Evolutionary conservation across 2,888 invertebrate species (phyloP), one percentile per base, ranked within the genome.

Genomic region (Drepanosiphum platanoidis): DNA sequence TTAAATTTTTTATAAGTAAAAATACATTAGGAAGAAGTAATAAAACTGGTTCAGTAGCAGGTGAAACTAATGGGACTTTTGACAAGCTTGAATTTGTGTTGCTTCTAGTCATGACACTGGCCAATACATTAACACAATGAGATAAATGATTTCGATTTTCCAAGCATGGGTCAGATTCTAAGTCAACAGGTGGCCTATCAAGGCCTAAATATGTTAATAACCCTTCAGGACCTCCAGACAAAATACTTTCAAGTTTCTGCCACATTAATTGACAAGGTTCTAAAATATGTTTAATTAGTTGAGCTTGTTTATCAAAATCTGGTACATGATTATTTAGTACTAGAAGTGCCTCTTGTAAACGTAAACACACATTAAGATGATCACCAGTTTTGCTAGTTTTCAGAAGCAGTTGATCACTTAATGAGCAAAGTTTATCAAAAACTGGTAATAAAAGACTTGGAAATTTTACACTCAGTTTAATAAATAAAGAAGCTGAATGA

Each of bases 271-370:
- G 80, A 74, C 80, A 75, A 64, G 86, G 86, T 52, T 75, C 87
- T 70, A 86, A 86, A 18, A 94, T 92, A 88, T 94, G 94, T 36
- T 92, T 92, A 39, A 95, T 92, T 88, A 95, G 95, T 79, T 90
- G 90, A 79, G 91, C 90, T 89, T 95, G 94, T 32, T 94, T 91
- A 88, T 94, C 94, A 89, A 95, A 97, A 90, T 97, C 95, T 89
- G 95, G 94, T 89, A 96, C 96, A 90, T 97, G 95, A 91, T 97
- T 97, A 86, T 95, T 95, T 87, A 96, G 94, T 9, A 96, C 91
- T 66, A 96, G 89, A 78, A 96, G 90, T 0, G 96, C 94, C 90
- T 96, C 96, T 88, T 93, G 92, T 71, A 88, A 87, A 36, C 86
- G 78, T 86, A 90, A 89, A 78, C 79, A 86, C 81, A 81, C 34